Evolutionary conservation across 1,140 invertebrate species (phyloP).

Genomic region (Teleogryllus occipitalis): DNA sequence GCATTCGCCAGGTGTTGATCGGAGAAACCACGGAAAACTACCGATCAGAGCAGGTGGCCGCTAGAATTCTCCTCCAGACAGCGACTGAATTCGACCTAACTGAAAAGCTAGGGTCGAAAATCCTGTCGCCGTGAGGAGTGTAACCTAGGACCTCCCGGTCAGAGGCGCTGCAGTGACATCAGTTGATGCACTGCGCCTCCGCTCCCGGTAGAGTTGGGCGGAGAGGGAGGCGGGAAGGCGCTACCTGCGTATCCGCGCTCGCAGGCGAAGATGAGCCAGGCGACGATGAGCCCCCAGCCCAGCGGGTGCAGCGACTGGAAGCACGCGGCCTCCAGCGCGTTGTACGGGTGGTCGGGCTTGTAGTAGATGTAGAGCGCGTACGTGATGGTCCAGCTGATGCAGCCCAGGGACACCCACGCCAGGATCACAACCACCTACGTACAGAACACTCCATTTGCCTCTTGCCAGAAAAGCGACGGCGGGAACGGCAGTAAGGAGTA

Average conservation of each 20-base stretch:
- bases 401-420: conserved; percentile 33
- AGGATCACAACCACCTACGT: conserved; percentile 14
- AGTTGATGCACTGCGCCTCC: too few species aligned
- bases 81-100: too few species aligned
- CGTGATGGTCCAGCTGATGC: conserved; percentile 29
- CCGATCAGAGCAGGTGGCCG: too few species aligned
- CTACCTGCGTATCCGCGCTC: conserved; percentile 18
- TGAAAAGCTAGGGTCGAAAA: too few species aligned
- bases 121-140: too few species aligned
- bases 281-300: conserved; percentile 11
- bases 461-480: neutral
- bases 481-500: too few species aligned
- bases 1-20: too few species aligned
- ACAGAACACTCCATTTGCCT: neutral
- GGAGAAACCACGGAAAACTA: too few species aligned
- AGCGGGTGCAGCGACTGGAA: conserved; percentile 54
- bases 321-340: conserved; percentile 48
- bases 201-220: too few species aligned
- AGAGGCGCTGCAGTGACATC: too few species aligned
- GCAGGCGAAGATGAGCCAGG: conserved; percentile 20
- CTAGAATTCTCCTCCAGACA: too few species aligned
- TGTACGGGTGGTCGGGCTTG: conserved; percentile 38
- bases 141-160: too few species aligned
- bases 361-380: conserved; percentile 33
- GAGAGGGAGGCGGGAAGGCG: neutral